Base-by-base conservation (phyloP, 2,113 vertebrate genomes). In the Monarcha castaneiventris region DNA sequence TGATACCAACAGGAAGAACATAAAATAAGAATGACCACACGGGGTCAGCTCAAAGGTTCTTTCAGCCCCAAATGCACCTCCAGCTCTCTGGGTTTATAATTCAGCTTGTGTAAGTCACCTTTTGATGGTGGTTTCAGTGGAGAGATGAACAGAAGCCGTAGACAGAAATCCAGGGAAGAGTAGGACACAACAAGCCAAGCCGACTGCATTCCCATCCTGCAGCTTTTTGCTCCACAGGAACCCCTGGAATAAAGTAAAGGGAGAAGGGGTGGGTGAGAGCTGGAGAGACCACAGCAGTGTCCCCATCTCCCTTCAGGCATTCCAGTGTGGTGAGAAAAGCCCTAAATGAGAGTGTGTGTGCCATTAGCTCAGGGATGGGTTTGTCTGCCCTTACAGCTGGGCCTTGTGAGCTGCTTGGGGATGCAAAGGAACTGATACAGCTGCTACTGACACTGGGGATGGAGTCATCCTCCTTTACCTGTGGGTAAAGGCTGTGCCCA, bases 21-120 rank as follows among this genome's bases (percentile, higher is more conserved):
- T 71, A 66, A 93, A 89, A 84, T 68, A 84, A 93, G 67, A 94
- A 73, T 62, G 94, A 86, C 92, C 89, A 88, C 92, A 92, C 1
- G 43, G 94, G 76, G 72, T 92, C 95, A 93, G 86, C 83, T 86
- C 35, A 32, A 92, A 86, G 75, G 82, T 69, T 62, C 32, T 68
- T 64, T 66, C 52, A 73, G 55, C 64, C 26, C 30, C 32, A 77
- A 73, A 74, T 2, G 11, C 16, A 27, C 17, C 59, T 76, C 72
- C 4, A 6, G 75, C 22, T 15, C 61, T 51, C 35, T 39, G 10
- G 9, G 39, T 80, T 93, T 82, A 4, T 37, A 16, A 20, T 56
- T 89, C 67, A 21, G 37, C 58, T 76, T 48, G 19, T 68, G 7
- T 23, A 62, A 83, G 46, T 62, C 10, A 1, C 62, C 54, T 92